These are phyloP conservation scores for Listronotus oregonensis DNA, from an alignment of 1,140 invertebrate species.

Conservation along the genomic window DNA sequence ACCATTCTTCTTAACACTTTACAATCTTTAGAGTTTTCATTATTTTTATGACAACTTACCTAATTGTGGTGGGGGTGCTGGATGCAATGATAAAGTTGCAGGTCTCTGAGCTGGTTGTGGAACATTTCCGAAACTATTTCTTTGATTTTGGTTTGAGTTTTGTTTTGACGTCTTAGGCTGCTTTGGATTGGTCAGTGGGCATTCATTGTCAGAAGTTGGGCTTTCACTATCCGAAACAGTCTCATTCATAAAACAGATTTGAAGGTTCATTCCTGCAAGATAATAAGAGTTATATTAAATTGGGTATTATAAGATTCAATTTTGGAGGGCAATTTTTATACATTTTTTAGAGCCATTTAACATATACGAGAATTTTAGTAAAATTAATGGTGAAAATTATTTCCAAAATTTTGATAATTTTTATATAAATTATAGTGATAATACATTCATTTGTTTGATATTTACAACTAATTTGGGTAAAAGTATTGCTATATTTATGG, in stretches of 20 bases:
- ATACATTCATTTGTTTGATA: too few relatives aligned
- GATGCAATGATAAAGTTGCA: slow-evolving; percentile 50
- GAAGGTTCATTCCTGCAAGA: slow-evolving; percentile 83
- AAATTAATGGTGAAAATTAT: too few relatives aligned
- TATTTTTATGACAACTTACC: background rate
- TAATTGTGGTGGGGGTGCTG: slow-evolving; percentile 33
- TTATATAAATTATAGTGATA: too few relatives aligned
- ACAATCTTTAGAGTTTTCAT: too few relatives aligned
- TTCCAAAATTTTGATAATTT: too few relatives aligned
- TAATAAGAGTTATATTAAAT: slow-evolving; percentile 29
- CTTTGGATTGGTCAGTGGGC: slow-evolving; percentile 50
- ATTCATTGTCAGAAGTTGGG: slow-evolving; percentile 70
- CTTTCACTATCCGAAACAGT: slow-evolving; percentile 82
- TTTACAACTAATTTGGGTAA: too few relatives aligned
- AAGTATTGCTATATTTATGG: too few relatives aligned
- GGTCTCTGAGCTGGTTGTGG: slow-evolving; percentile 46
- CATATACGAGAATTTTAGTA: too few relatives aligned
- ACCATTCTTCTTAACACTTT: too few relatives aligned
- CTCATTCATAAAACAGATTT: slow-evolving; percentile 96
- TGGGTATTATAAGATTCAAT: too few relatives aligned
- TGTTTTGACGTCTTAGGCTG: slow-evolving; percentile 50
- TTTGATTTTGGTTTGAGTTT: slow-evolving; percentile 17
- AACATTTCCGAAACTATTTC: slow-evolving; percentile 40
- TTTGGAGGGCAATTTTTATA: too few relatives aligned
- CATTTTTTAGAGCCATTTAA: too few relatives aligned